Base-by-base conservation (phyloP, 1,140 invertebrate species). In the Zaprionus gabonicus region DNA sequence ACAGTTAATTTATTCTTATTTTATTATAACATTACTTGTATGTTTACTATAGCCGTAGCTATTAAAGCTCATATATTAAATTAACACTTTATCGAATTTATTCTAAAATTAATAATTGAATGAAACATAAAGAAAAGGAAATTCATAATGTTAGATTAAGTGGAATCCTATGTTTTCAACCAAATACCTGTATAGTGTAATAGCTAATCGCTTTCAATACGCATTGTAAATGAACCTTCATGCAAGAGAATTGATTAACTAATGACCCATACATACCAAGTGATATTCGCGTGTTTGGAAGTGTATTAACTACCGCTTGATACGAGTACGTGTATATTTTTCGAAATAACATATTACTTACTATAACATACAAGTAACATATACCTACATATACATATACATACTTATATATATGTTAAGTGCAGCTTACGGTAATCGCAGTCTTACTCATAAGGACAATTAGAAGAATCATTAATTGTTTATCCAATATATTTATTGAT, bases 181-280 rank as follows among this genome's bases (percentile, higher is more conserved):
- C 56, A 75, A 65, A 75, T 59, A 64, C 65, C 64, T 65, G 44
- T 49, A 57, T 66, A 67, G 55, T 58, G 56, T 57, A 62, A 69
- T 62, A 56, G 59, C 51, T 75, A 70, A 75, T 56, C 77, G 57
- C 82, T 88, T 87, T 70, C 55, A 83, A 88, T 72, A 76, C 74
- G 80, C 77, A 79, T 79, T 90, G 75, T 88, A 71, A 90, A 76
- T 78, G 71, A 78, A 78, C 69, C 71, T 80, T 90, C 81, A 88
- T 90, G 84, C 84, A 90, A 88, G 84, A 81, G 84, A 88, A 88
- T 88, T 88, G 84, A 88, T 90, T 80, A 74, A 60, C 20, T 34
- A 27, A 68, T 28, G 38, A 65, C 58, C 70, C 38, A 77, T 77
- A 68, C 71, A 73, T 67, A 77, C 75, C 71, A 77, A 68, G 75